Evolutionary conservation across 2,888 invertebrate genomes (phyloP), one percentile per base, ranked within the genome.

Genomic region (Neelides folsomi): DNA sequence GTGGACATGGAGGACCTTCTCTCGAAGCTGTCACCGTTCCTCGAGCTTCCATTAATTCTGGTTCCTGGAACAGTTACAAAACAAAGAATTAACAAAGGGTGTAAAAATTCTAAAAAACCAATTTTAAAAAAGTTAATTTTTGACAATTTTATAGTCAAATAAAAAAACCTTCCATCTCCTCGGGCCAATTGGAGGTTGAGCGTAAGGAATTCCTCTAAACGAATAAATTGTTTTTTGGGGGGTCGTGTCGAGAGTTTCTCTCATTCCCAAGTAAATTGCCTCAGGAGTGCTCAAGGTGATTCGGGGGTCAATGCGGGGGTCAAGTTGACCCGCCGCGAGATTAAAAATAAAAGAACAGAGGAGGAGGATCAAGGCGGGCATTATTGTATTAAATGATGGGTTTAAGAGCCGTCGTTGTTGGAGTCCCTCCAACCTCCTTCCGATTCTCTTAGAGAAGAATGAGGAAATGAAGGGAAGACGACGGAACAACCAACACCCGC

Each of bases 1-100:
- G 68, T 19, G 64, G 65, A 55, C 68, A 68, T 5, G 53, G 46
- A 1, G 60, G 51, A 13, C 59, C 57, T 38, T 54, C 60, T 9
- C 57, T 49, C n/a, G 56, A 57, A 0, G 67, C 66, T 13, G 61
- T 58, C 10, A 59, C 58, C 1, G 55, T 49, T 52, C 64, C 52
- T 19, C 47, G 35, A 1, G 57, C 12, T 19, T 55, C 54, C 15
- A 45, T 16, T 15, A 62, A 37, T n/a, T 54, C 56, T 0, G 62
- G 54, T 38, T 57, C 57, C 53, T 53, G 13, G 5, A 1, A 36
- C 9, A 12, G 12, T 36, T 36, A 36, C 37, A 36, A 36, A 10
- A 12, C 9, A 10, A 36, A n/a, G 7, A 40, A 10, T 7, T 40
- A 7, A 40, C 15, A 38, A 18, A 38, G 16, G 38, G 1, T 35